phyloP scores from a whole-genome alignment of 2,797 vertebrate genomes.

The Trachurus trachurus region DNA sequence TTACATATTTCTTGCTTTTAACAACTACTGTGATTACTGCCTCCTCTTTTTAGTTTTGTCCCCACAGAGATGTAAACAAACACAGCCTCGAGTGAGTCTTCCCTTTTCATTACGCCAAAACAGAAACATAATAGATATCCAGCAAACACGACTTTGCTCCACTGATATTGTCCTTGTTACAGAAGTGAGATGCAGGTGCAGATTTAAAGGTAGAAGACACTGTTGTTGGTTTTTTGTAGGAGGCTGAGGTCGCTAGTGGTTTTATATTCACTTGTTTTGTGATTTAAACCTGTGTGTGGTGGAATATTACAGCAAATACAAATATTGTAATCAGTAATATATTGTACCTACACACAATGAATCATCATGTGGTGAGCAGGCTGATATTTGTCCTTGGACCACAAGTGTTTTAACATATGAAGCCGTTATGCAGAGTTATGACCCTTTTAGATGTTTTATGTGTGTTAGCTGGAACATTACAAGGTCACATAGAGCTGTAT shows the following conservation, averaged over 20 bases:
- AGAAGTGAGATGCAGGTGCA: neutral
- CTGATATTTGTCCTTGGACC: too few relatives aligned
- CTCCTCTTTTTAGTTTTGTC: neutral
- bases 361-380: too few relatives aligned
- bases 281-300: neutral
- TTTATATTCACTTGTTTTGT: neutral
- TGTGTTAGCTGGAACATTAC: too few relatives aligned
- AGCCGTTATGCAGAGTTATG: too few relatives aligned
- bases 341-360: too few relatives aligned
- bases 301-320: neutral
- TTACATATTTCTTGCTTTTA: slow-evolving; percentile 21
- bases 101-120: slow-evolving; percentile 23
- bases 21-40: slow-evolving; percentile 24
- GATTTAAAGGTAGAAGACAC: neutral
- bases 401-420: too few relatives aligned
- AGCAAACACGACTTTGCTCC: slow-evolving; percentile 11
- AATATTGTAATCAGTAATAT: neutral
- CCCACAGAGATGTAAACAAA: slow-evolving; percentile 42
- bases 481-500: too few relatives aligned
- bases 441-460: too few relatives aligned
- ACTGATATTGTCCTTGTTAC: slow-evolving; percentile 4
- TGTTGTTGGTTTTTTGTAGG: neutral
- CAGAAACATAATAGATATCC: slow-evolving; percentile 8
- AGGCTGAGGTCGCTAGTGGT: neutral
- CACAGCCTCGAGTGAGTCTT: slow-evolving; percentile 7